A percentile compares a stretch with the other conserved stretches of the same genome.
phyloP scores from a whole-genome alignment of 2,888 invertebrate species.

The Ariolimax columbianus region DNA sequence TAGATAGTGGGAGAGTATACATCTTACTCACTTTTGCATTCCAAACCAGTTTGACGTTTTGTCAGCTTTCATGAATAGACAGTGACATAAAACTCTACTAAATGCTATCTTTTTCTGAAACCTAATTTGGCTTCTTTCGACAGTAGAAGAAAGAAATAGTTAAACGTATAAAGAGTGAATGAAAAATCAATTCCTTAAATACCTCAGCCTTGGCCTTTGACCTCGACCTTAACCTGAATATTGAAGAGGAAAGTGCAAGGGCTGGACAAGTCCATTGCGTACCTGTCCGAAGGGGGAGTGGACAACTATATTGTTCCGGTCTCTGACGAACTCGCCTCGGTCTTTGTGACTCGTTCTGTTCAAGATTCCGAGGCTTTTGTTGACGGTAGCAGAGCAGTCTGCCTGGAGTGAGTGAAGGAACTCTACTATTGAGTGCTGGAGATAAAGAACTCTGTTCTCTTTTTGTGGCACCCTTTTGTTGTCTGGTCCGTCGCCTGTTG shows the following conservation, averaged over 20 bases:
- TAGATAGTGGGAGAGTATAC: no score
- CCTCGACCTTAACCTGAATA: conserved; percentile 10
- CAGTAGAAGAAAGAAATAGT: not conserved
- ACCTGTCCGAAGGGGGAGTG: conserved; percentile 29
- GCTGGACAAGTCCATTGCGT: conserved; percentile 4
- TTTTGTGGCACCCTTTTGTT: conserved; percentile 27
- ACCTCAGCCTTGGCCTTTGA: not conserved
- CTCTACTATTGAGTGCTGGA: conserved; percentile 34
- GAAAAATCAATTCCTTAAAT: not conserved
- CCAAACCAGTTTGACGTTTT: no score
- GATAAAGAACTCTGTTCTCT: conserved; percentile 11
- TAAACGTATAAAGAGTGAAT: not conserved
- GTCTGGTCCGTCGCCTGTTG: conserved; percentile 25
- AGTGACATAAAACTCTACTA: no score
- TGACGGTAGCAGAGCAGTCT: not conserved
- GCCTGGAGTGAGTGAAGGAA: conserved; percentile 30
- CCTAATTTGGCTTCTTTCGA: not conserved
- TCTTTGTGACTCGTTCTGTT: conserved; percentile 36
- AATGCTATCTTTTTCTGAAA: no score
- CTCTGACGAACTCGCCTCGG: not conserved
- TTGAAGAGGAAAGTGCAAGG: not conserved
- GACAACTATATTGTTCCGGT: not conserved
- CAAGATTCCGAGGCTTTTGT: conserved; percentile 19
- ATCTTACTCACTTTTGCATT: no score
- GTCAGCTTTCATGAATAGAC: no score